These are phyloP conservation scores for Acanthosoma haemorrhoidale DNA, from an alignment of 2,888 invertebrate genomes.

Conservation along the genomic window DNA sequence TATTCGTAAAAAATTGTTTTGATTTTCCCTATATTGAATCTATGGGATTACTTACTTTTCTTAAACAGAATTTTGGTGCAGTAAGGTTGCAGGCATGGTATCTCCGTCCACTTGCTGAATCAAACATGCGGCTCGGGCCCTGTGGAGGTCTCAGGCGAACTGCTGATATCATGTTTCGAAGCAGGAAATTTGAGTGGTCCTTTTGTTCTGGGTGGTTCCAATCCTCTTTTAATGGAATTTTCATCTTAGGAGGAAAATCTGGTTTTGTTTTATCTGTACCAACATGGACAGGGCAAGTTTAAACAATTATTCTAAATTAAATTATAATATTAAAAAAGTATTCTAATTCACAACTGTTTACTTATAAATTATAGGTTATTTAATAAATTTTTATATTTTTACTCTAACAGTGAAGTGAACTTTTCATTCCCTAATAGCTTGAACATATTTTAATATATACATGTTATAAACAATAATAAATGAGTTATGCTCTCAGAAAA, in stretches of 20 bases:
- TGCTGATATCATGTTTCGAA: constrained; percentile 57
- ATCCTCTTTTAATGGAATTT: constrained; percentile 34
- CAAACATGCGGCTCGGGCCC: constrained; percentile 57
- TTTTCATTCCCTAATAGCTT: too few species aligned
- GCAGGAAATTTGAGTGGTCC: constrained; percentile 51
- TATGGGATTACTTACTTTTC: constrained; percentile 51
- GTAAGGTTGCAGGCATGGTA: constrained; percentile 55
- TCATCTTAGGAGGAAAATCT: constrained; percentile 39
- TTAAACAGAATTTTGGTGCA: constrained; percentile 56
- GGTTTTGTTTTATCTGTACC: constrained; percentile 40
- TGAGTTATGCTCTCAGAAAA: too few species aligned
- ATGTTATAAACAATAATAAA: too few species aligned
- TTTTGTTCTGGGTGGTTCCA: constrained; percentile 31
- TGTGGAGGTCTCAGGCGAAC: constrained; percentile 53
- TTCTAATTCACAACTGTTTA: too few species aligned
- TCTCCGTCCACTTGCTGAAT: constrained; percentile 55
- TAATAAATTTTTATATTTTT: too few species aligned
- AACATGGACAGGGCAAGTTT: not conserved
- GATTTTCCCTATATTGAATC: constrained; percentile 28
- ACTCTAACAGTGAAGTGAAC: too few species aligned
- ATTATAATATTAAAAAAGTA: not conserved
- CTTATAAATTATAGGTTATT: too few species aligned
- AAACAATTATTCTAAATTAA: too few species aligned
- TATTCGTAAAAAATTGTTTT: too few species aligned
- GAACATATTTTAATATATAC: too few species aligned